These are phyloP conservation scores for Himalopsyche japonica DNA, from an alignment of 2,888 invertebrate species.

Conservation along the genomic window DNA sequence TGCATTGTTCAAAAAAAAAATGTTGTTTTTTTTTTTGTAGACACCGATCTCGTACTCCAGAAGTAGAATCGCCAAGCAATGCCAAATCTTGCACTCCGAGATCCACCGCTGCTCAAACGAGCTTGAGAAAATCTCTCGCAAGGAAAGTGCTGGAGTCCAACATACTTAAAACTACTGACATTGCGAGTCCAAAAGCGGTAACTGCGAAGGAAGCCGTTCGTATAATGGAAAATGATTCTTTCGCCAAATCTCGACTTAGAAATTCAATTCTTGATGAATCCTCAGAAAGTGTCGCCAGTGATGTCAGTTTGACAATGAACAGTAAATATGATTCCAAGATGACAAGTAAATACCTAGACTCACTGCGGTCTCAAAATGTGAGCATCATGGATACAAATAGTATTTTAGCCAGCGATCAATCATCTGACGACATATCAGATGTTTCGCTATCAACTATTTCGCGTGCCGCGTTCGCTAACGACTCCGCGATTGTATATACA, in stretches of 20 bases:
- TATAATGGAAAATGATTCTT: slow-evolving; percentile 40
- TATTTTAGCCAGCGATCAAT: slow-evolving; percentile 22
- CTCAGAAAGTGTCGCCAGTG: slow-evolving; percentile 41
- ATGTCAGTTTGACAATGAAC: not conserved
- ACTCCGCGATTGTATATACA: not conserved
- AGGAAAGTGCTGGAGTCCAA: slow-evolving; percentile 56
- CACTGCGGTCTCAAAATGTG: not conserved
- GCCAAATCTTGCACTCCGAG: slow-evolving; percentile 42
- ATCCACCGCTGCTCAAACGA: slow-evolving; percentile 38
- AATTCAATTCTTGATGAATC: slow-evolving; percentile 40
- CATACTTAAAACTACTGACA: slow-evolving; percentile 43
- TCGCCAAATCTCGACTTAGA: not conserved
- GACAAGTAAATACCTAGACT: not conserved
- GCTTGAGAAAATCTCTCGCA: slow-evolving; percentile 51
- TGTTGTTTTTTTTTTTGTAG: slow-evolving; percentile 43
- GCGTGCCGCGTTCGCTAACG: not conserved
- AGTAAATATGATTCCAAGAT: not conserved
- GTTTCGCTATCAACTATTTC: not conserved
- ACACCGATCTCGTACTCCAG: slow-evolving; percentile 55
- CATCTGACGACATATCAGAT: slow-evolving; percentile 11
- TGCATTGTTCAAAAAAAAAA: too few species aligned
- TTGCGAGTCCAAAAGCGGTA: slow-evolving; percentile 8
- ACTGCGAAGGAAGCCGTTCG: slow-evolving; percentile 42
- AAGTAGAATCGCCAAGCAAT: slow-evolving; percentile 43
- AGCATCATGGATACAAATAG: not conserved